phyloP scores from a whole-genome alignment of 2,888 invertebrate genomes.

The Lochmaea capreae region DNA sequence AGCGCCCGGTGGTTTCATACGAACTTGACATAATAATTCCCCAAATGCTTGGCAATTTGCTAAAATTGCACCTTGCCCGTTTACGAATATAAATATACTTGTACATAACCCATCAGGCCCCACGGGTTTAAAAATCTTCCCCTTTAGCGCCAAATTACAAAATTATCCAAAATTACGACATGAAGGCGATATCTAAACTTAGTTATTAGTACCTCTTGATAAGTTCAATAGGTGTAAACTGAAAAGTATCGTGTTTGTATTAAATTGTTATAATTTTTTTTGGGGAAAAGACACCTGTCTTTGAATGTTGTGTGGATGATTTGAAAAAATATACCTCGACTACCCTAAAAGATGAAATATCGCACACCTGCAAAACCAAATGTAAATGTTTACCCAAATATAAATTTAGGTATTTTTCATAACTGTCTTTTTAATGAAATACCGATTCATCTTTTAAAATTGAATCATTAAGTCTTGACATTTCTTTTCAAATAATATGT shows the following conservation, averaged over 20 bases:
- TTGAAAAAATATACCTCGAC: constrained; percentile 32
- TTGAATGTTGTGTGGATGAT: constrained; percentile 10
- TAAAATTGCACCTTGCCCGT: constrained; percentile 27
- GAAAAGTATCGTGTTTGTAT: constrained; percentile 49
- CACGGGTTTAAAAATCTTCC: constrained; percentile 27
- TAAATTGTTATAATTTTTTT: constrained; percentile 39
- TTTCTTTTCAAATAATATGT: constrained; percentile 4
- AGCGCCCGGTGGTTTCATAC: constrained; percentile 6
- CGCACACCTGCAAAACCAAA: constrained; percentile 49
- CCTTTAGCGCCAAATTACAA: constrained; percentile 28
- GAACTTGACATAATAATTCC: constrained; percentile 17
- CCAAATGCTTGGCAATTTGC: constrained; percentile 12
- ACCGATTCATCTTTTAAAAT: constrained; percentile 16
- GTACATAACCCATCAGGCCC: constrained; percentile 17
- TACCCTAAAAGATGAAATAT: constrained; percentile 50
- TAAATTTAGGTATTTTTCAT: constrained; percentile 46
- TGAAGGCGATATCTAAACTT: constrained; percentile 35
- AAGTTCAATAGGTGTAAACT: constrained; percentile 41
- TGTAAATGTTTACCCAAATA: constrained; percentile 47
- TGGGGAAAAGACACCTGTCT: constrained; percentile 24
- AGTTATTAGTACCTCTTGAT: constrained; percentile 39
- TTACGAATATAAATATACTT: constrained; percentile 2
- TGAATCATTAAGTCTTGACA: constrained; percentile 35
- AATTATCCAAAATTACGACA: constrained; percentile 32
- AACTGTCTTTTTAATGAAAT: constrained; percentile 32